Evolutionary conservation across 1,140 invertebrate species (phyloP), one percentile per base, ranked within the genome.

Genomic region (Micrasema minimum): DNA sequence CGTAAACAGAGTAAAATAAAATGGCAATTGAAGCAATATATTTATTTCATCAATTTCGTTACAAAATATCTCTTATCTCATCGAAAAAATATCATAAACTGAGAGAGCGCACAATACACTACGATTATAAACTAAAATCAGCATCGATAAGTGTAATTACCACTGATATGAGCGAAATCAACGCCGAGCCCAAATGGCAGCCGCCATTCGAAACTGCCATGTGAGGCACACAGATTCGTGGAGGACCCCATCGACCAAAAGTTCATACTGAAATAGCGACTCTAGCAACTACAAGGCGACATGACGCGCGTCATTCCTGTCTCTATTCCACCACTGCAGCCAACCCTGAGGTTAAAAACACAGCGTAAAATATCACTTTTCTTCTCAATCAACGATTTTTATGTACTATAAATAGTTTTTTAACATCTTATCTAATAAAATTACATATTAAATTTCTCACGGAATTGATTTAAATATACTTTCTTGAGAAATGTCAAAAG

Each of bases 161-260:
- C 57, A 57, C 57, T 11, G 55, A 62, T 46, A 64, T 46, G 14
- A 31, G 45, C 68, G 43, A 51, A 43, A 50, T 50, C 64, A 41
- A 35, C 11, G 61, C 46, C 22, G 69, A 71, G 69, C 59, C 22
- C 59, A 59, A 59, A 43, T 51, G 59, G 50, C 69, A 48, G 48
- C 62, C 69, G 69, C 69, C 69, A 71, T 71, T 71, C 50, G 26
- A 43, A 66, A 66, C 69, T 48, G 61, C 69, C 69, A 66, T 71
- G 69, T 71, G 69, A 71, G 53, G 55, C 69, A 71, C 59, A 71
- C 61, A 71, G 55, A 71, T 71, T 43, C 50, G 69, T 53, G 69
- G 69, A 71, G 69, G 51, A 71, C 69, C 69, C 69, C 69, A 71
- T 71, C 69, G 69, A 71, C 69, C 69, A 71, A 71, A 71, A 71